Base-by-base conservation (phyloP, 2,797 vertebrate species). In the Rallus crepitans region DNA sequence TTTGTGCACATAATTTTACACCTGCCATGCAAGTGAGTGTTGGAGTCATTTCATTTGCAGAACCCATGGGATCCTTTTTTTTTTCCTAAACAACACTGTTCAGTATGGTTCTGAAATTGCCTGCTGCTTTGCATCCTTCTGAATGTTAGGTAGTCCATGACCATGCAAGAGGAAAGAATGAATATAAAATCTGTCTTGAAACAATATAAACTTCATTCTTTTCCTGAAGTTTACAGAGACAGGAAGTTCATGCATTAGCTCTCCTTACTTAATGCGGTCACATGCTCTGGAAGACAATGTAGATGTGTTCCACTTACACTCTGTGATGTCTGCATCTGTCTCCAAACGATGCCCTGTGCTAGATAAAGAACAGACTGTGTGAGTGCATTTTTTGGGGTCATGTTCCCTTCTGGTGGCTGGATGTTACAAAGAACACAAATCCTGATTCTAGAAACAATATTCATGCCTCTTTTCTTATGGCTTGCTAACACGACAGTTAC, bases 81-180 rank as follows among this genome's bases (percentile, higher is more conserved):
- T 42, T 42, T 72, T 84, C 63, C 75, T 87, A 89, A 93, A 86
- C 81, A 81, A 65, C 55, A 25, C n/a, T 87, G 64, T 87, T 94
- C 82, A 93, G 70, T 73, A 76, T 87, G 87, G 39, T 91, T 94
- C 87, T 93, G 64, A 93, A 94, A 87, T 77, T 3, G 12, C 68
- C 48, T 82, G 60, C 87, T 75, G 84, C 57, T 94, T 87, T 79
- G 52, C 48, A 85, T 87, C 87, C 68, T 85, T 95, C 71, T 50
- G 81, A 91, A 75, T 85, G 39, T 53, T 85, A 61, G n/a, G 35
- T 69, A 48, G 64, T 69, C 55, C 1, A 0, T 73, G 71, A 72
- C 30, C 59, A 12, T 91, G 52, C 60, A 89, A 33, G 19, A 48
- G 28, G 39, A 57, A 78, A 56, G 47, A 84, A 84, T 71, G 69